A percentile compares a stretch with the other conserved stretches of the same genome.
These are phyloP conservation scores for Acanthaster planci DNA, from an alignment of 35 echinoderm and acorn worm genomes.

Conservation along the genomic window DNA sequence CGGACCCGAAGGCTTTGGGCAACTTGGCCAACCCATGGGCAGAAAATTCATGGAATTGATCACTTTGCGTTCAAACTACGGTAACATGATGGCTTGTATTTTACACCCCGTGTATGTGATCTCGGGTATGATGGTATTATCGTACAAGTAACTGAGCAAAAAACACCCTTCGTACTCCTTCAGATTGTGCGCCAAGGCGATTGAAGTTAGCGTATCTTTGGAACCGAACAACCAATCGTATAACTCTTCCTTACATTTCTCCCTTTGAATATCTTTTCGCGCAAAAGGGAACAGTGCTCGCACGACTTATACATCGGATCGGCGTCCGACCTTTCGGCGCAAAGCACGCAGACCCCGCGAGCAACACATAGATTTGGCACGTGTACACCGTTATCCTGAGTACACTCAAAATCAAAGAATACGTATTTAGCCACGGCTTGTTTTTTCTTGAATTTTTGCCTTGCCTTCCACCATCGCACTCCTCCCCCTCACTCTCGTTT, in stretches of 20 bases:
- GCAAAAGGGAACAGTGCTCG: constrained; percentile 21
- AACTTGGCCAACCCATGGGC: constrained; percentile 59
- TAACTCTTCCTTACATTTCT: constrained; percentile 32
- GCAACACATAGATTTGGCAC: constrained; percentile 61
- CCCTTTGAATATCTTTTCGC: constrained; percentile 56
- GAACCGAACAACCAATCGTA: constrained; percentile 54
- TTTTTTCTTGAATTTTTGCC: background rate
- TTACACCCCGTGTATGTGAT: constrained; percentile 72
- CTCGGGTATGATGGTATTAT: constrained; percentile 34
- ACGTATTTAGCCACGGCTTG: constrained; percentile 30
- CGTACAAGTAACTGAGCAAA: constrained; percentile 48
- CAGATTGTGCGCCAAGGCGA: constrained; percentile 76
- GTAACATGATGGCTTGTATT: constrained; percentile 44
- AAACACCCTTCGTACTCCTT: constrained; percentile 69
- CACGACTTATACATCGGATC: constrained; percentile 11
- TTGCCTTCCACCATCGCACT: background rate
- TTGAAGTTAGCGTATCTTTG: constrained; percentile 8
- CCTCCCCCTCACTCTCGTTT: background rate
- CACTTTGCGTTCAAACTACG: constrained; percentile 30
- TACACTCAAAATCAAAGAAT: constrained; percentile 81
- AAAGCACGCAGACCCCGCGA: constrained; percentile 43
- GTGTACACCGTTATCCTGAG: constrained; percentile 53
- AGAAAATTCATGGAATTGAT: constrained; percentile 78
- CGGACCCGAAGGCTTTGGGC: constrained; percentile 61
- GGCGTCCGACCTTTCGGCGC: background rate